phyloP scores from a whole-genome alignment of 2,113 vertebrate species.

The Eurypyga helias region DNA sequence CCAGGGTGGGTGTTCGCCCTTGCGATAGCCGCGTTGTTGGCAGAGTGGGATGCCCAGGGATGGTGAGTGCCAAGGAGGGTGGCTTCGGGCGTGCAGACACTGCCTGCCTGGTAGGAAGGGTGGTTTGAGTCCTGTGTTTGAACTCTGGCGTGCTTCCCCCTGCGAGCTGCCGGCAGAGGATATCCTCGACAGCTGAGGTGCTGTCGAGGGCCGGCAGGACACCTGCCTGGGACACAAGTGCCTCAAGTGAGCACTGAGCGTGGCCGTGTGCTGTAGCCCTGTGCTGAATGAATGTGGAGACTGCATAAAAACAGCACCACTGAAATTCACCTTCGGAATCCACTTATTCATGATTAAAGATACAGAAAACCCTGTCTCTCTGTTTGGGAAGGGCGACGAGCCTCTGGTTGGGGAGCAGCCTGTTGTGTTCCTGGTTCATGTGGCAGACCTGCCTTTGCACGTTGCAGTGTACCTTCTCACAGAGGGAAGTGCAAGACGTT shows the following conservation, averaged over 20 bases:
- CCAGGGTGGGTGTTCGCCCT: neutral
- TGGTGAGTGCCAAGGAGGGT: neutral
- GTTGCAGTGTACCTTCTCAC: neutral
- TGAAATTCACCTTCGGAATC: neutral
- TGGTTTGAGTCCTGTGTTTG: neutral
- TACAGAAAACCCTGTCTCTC: neutral
- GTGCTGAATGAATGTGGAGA: accelerated
- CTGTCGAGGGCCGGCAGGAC: neutral
- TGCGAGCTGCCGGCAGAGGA: neutral
- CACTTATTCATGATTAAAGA: neutral
- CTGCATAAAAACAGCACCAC: accelerated
- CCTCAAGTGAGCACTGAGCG: accelerated
- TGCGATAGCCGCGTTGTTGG: neutral
- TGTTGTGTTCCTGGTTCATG: neutral
- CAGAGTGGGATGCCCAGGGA: neutral
- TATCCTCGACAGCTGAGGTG: neutral
- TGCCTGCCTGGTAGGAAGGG: neutral
- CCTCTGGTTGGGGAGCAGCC: neutral
- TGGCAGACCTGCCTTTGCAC: neutral
- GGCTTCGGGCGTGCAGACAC: neutral
- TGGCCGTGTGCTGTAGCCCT: neutral
- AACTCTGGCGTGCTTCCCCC: accelerated
- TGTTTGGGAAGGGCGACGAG: neutral
- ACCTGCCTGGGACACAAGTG: neutral
- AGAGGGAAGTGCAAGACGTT: neutral